Conservation (phyloP, 1,140 invertebrate species). For the Brachionus rotundiformis region DNA sequence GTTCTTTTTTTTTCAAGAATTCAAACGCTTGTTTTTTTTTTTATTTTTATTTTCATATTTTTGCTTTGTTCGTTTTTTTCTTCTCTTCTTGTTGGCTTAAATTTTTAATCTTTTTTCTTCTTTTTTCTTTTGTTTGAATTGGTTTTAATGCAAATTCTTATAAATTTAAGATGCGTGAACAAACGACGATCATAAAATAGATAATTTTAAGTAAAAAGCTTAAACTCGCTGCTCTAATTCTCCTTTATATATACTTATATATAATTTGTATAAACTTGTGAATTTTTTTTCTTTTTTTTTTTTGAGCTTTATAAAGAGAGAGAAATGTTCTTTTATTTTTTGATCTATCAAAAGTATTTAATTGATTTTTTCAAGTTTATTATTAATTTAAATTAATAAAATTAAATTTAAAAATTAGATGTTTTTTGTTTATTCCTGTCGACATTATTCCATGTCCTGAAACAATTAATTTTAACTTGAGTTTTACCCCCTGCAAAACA, state of each 20-base stretch:
- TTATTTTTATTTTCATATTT: neutral
- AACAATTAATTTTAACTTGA: too few relatives aligned
- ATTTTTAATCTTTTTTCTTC: slow-evolving; percentile 6
- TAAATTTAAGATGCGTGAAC: neutral
- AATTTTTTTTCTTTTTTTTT: slow-evolving; percentile 34
- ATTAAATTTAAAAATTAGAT: slow-evolving; percentile 20
- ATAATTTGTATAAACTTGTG: slow-evolving; percentile 30
- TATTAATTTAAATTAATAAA: slow-evolving; percentile 49
- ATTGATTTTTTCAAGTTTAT: slow-evolving; percentile 33
- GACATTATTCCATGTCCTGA: too few relatives aligned
- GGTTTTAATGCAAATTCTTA: neutral
- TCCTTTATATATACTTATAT: neutral
- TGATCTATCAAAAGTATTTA: slow-evolving; percentile 42
- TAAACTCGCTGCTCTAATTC: neutral
- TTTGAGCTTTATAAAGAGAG: neutral
- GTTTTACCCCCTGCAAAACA: too few relatives aligned
- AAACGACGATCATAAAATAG: neutral
- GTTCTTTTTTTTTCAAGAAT: neutral
- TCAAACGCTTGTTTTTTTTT: slow-evolving; percentile 12
- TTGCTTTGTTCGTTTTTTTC: slow-evolving; percentile 8
- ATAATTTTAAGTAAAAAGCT: slow-evolving; percentile 5
- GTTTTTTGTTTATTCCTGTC: too few relatives aligned
- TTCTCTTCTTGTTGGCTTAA: neutral
- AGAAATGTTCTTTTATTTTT: slow-evolving; percentile 38
- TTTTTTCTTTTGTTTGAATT: neutral